A percentile compares a stretch with the other conserved stretches of the same genome.
Evolutionary conservation across 2,888 invertebrate species (phyloP).

Genomic region (Zele albiditarsus): DNA sequence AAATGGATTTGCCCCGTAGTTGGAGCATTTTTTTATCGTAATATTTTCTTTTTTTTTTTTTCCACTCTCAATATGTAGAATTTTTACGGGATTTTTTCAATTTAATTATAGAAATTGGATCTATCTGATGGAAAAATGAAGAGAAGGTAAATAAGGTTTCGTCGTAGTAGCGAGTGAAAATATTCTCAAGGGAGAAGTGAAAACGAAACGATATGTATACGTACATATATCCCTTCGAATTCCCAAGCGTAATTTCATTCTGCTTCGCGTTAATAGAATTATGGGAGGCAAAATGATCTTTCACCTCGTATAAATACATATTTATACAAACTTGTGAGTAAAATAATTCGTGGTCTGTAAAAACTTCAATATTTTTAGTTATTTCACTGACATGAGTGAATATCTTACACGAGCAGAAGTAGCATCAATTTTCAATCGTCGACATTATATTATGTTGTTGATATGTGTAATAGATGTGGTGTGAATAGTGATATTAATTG

Average conservation of each 20-base stretch:
- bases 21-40: no score
- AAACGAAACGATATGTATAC: slow-evolving; percentile 31
- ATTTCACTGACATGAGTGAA: neutral
- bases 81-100: neutral
- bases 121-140: slow-evolving; percentile 8
- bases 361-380: neutral
- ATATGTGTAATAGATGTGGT: no score
- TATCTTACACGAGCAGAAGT: no score
- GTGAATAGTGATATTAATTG: no score
- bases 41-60: neutral
- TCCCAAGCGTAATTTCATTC: slow-evolving; percentile 34
- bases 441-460: no score
- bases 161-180: slow-evolving; percentile 13
- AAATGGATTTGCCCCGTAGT: no score
- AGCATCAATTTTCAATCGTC: no score
- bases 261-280: slow-evolving; percentile 30
- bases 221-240: slow-evolving; percentile 9
- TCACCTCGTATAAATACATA: slow-evolving; percentile 19
- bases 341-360: neutral
- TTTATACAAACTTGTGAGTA: neutral
- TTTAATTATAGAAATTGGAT: slow-evolving; percentile 2
- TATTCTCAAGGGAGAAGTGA: slow-evolving; percentile 30
- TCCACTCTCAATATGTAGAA: neutral
- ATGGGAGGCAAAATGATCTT: slow-evolving; percentile 30
- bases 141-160: slow-evolving; percentile 16